Evolutionary conservation across 2,113 vertebrate genomes (phyloP).

Genomic region (Scomber colias): DNA sequence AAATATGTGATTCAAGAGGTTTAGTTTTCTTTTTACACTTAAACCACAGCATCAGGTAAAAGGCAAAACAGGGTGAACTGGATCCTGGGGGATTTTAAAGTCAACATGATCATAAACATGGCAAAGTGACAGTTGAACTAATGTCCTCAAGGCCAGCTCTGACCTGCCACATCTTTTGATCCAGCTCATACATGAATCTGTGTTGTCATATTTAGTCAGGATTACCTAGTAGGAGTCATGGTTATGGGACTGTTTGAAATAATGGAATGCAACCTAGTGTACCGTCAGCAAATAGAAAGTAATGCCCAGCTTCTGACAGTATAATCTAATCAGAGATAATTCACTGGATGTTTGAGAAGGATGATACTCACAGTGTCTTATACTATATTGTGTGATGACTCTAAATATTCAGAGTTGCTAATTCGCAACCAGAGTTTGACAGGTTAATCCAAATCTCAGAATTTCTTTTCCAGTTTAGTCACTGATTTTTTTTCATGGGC

Average conservation of each 20-base stretch:
- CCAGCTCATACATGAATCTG: slow-evolving; percentile 10
- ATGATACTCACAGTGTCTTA: neutral
- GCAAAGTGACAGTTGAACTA: slow-evolving; percentile 55
- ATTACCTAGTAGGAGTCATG: neutral
- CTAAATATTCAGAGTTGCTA: neutral
- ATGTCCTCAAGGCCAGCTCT: slow-evolving; percentile 58
- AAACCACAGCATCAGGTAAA: slow-evolving; percentile 5
- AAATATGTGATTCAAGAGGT: neutral
- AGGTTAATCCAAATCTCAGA: neutral
- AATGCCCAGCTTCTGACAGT: neutral
- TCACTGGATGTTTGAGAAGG: neutral
- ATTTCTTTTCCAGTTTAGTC: neutral
- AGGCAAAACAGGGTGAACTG: slow-evolving; percentile 19
- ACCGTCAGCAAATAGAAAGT: neutral
- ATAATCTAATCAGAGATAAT: neutral
- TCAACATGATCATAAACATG: slow-evolving; percentile 39
- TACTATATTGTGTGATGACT: neutral
- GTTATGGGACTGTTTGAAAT: neutral
- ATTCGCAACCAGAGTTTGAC: neutral
- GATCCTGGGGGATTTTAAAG: slow-evolving; percentile 28
- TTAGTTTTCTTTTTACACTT: neutral
- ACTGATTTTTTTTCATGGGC: neutral
- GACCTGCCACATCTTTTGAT: slow-evolving; percentile 22
- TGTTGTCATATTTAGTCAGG: slow-evolving; percentile 28
- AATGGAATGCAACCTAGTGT: neutral